Percentiles rank a stretch among this genome's conserved stretches.
Conservation (phyloP, 2,113 vertebrate genomes). For the Cariama cristata region DNA sequence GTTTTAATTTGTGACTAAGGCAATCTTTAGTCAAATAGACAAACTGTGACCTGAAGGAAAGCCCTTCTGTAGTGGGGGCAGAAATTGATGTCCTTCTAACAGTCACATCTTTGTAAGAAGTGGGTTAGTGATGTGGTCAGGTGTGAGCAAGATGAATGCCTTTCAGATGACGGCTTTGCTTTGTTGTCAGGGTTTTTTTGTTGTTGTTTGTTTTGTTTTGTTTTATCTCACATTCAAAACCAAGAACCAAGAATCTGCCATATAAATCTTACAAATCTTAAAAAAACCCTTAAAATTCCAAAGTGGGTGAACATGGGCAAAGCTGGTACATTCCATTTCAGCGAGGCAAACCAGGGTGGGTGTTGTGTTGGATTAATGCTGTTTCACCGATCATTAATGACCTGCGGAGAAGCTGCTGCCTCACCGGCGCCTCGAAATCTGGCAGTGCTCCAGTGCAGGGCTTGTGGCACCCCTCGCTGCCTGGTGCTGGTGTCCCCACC, state of each 20-base stretch:
- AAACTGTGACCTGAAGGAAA: neutral
- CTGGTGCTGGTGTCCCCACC: fast-evolving
- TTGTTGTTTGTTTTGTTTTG: neutral
- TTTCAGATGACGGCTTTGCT: neutral
- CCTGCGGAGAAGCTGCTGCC: neutral
- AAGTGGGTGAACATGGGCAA: neutral
- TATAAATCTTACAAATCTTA: neutral
- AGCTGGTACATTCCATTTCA: neutral
- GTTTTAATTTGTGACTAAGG: neutral
- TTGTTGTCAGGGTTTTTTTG: neutral
- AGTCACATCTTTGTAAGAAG: neutral
- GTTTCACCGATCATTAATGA: conserved; percentile 14
- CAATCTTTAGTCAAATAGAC: neutral
- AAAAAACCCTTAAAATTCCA: neutral
- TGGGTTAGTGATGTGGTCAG: neutral
- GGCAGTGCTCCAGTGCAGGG: neutral
- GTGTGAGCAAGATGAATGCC: neutral
- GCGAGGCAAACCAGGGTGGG: neutral
- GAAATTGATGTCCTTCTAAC: neutral
- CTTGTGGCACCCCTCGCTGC: neutral
- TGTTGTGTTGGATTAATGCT: neutral
- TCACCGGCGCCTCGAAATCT: fast-evolving
- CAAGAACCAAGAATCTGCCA: neutral
- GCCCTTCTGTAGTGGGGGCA: neutral
- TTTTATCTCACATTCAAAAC: neutral